These are phyloP conservation scores for Papilio gigon DNA, from an alignment of 2,888 invertebrate species.

Conservation along the genomic window DNA sequence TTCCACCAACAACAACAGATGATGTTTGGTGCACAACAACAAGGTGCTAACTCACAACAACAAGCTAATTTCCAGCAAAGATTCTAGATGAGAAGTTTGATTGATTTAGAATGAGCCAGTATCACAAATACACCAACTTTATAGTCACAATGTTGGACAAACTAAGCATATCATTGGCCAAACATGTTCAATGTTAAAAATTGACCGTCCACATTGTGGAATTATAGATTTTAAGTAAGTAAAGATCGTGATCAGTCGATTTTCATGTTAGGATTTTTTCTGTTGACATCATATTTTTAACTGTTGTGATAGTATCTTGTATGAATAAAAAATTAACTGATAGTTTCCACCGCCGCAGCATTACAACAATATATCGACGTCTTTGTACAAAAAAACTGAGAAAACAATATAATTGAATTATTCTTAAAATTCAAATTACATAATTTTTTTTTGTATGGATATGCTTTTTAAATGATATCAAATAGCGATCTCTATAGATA, in stretches of 20 bases:
- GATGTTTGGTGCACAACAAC: constrained; percentile 85
- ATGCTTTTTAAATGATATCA: background rate
- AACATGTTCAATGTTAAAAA: background rate
- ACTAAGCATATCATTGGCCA: background rate
- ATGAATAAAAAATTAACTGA: background rate
- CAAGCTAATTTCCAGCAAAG: constrained; percentile 88
- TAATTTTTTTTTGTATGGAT: background rate
- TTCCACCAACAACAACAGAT: constrained; percentile 86
- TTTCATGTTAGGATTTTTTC: constrained; percentile 15
- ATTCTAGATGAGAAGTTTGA: constrained; percentile 67
- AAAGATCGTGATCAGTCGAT: background rate
- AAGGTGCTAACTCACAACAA: constrained; percentile 79
- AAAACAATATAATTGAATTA: background rate
- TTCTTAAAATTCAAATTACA: background rate
- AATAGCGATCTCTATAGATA: constrained; percentile 6
- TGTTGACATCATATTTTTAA: background rate
- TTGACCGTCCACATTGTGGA: background rate
- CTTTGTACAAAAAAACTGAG: background rate
- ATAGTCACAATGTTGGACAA: background rate
- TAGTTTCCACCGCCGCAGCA: no score
- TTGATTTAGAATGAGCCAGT: constrained; percentile 43
- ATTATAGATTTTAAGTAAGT: background rate
- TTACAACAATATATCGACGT: no score
- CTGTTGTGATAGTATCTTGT: constrained; percentile 15
- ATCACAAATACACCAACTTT: background rate